Evolutionary conservation across 2,888 invertebrate species (phyloP), one percentile per base, ranked within the genome.

Genomic region (Leucoptera coffeella): DNA sequence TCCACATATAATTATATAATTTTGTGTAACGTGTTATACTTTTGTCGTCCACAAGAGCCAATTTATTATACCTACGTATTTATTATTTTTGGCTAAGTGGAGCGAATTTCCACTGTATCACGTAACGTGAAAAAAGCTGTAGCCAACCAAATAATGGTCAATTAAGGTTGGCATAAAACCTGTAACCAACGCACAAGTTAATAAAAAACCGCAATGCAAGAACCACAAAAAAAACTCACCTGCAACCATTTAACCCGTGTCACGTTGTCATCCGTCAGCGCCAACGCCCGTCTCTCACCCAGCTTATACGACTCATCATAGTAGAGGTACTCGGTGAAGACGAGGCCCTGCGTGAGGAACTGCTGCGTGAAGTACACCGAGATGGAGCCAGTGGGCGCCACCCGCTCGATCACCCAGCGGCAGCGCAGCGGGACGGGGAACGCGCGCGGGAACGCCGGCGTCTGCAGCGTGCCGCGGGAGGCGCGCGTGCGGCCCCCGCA

Each of bases 361-460:
- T 89, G 78, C 47, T 93, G 92, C 2, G 90, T 91, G 39, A 93
- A 77, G 49, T 92, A 92, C 35, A 93, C 76, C 35, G 87, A 78
- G 44, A 92, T 89, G 26, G 84, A 80, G 7, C 81, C 77, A 40
- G 83, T 82, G 30, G 72, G 71, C 35, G 84, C 80, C n/a, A 85
- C 82, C 45, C 89, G 85, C 32, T 64, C 58, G 46, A 93, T 86
- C 30, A 92, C 75, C 92, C 92, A 93, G 39, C 82, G 78, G 52
- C 92, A 92, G 38, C 77, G 77, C 32, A 91, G 81, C 10, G 93
- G 93, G 22, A 87, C 83, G 4, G 77, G 72, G 53, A 91, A 93
- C 13, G 82, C 74, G 31, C 75, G 69, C 1, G 93, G 93, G 47
- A 92, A 93, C 47, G 83, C 81, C 0, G 92, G 91, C 9, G 90